Evolutionary conservation across 2,797 vertebrate genomes (phyloP), one percentile per base, ranked within the genome.

Genomic region (Rhynchonycteris naso): DNA sequence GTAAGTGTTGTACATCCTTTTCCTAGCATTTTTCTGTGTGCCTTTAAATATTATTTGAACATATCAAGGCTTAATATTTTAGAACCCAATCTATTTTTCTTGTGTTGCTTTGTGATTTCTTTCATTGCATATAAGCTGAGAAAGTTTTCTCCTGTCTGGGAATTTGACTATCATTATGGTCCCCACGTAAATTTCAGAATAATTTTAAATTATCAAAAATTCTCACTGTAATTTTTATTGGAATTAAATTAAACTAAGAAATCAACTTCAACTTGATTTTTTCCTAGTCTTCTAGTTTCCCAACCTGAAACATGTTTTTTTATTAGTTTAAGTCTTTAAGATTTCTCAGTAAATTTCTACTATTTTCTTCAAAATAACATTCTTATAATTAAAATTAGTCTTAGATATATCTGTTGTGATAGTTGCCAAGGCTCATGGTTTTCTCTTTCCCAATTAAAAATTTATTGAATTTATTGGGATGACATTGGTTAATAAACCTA

Each of bases 1-100:
- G 66, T 56, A 47, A 21, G 13, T n/a, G 56, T 71, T 88, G 13
- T 14, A 26, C 11, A 28, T 4, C 38, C 7, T 43, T 16, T 11
- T 69, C 72, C 14, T 26, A 33, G 16, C 4, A 5, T 33, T 76
- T 84, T 69, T 52, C 35, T 56, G 14, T 76, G 92, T 78, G 5
- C 22, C 28, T 92, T 90, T 93, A 68, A 58, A 74, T 83, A 50
- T 82, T 76, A 82, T 72, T 95, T 90, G 33, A 90, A 82, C 4
- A 16, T 76, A 43, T n/a, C 22, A 65, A 47, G 15, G 76, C 74
- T 58, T 87, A 56, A 68, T 92, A 80, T 87, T 86, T 76, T 81
- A 52, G 4, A 76, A 19, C 24, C 43, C 78, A 78, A 24, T 68
- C 74, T 52, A 43, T 79, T 90, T 78, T 79, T 83, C 22, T 79